Percentiles rank a stretch among this genome's conserved stretches.
Conservation (phyloP, 2,113 vertebrate genomes). For the Mionectes macconnelli region DNA sequence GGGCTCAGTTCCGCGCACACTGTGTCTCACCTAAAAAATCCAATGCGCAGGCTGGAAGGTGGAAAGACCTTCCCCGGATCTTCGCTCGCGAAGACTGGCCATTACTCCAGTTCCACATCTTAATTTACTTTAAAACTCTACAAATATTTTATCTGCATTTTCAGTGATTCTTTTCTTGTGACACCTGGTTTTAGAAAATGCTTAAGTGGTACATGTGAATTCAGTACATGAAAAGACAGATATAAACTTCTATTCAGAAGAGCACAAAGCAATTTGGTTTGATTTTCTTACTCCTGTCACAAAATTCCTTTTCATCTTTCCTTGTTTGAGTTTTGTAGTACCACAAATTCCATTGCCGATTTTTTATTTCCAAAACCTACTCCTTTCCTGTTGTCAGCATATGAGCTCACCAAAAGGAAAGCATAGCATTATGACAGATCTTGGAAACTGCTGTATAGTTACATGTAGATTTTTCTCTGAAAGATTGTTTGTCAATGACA, state of each 20-base stretch:
- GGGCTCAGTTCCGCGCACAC: too few relatives aligned
- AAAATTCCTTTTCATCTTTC: neutral
- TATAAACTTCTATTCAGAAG: neutral
- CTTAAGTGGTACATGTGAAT: neutral
- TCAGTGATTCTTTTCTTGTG: neutral
- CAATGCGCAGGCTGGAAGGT: too few relatives aligned
- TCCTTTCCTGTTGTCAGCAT: neutral
- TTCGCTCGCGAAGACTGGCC: too few relatives aligned
- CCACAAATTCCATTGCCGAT: neutral
- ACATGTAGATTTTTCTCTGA: neutral
- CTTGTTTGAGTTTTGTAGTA: neutral
- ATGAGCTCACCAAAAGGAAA: neutral
- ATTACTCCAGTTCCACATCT: neutral
- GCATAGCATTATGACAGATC: neutral
- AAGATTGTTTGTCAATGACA: neutral
- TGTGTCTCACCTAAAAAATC: too few relatives aligned
- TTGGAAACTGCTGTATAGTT: neutral
- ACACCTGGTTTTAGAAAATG: neutral
- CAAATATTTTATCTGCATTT: neutral
- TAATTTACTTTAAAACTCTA: neutral
- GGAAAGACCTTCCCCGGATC: too few relatives aligned
- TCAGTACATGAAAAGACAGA: neutral
- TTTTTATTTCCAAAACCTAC: neutral
- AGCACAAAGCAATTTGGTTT: neutral
- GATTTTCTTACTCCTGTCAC: neutral